Evolutionary conservation across 2,888 invertebrate species (phyloP).

Genomic region (Chirona hameri): DNA sequence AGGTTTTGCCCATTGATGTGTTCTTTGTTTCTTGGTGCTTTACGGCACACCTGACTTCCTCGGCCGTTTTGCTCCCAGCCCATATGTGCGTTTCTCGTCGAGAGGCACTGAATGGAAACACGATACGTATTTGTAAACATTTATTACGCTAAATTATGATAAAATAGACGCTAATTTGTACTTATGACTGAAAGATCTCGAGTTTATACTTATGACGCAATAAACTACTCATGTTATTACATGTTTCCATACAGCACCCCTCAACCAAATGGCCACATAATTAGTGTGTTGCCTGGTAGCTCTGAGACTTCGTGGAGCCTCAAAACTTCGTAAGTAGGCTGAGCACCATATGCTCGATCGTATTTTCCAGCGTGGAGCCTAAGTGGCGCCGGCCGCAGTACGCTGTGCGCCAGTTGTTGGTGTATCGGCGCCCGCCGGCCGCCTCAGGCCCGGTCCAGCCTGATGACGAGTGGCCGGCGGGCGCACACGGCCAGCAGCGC

Average conservation of each 20-base stretch:
- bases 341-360: too few species aligned
- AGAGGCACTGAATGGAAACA: slow-evolving; percentile 9
- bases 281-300: background rate
- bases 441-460: background rate
- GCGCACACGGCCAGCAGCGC: background rate
- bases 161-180: background rate
- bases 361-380: too few species aligned
- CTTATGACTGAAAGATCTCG: background rate
- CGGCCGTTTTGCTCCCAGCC: too few species aligned
- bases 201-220: background rate
- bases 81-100: too few species aligned
- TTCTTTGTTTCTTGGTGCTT: too few species aligned
- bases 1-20: too few species aligned
- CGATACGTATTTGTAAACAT: background rate
- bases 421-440: too few species aligned
- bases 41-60: too few species aligned
- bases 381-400: too few species aligned
- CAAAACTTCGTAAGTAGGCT: too few species aligned
- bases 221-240: background rate
- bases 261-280: background rate
- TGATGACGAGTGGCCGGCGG: background rate
- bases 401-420: background rate
- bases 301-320: too few species aligned
- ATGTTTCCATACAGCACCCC: background rate
- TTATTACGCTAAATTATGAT: slow-evolving; percentile 14